phyloP scores from a whole-genome alignment of 2,113 vertebrate species.

The Recurvirostra avosetta region DNA sequence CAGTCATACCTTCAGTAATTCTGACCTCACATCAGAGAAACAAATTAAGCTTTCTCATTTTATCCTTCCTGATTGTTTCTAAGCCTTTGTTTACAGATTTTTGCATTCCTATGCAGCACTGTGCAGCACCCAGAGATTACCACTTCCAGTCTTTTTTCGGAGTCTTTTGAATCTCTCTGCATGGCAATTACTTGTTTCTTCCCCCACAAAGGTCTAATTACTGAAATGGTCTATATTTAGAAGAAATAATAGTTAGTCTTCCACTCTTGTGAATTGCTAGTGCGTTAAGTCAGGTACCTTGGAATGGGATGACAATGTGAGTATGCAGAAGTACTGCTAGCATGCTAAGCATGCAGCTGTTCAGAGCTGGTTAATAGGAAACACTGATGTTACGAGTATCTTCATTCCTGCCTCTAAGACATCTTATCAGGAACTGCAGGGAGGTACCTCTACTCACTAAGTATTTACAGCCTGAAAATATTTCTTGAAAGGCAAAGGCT shows the following conservation, averaged over 20 bases:
- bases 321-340: background rate
- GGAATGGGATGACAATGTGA: background rate
- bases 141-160: background rate
- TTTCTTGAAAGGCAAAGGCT: background rate
- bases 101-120: background rate
- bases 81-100: background rate
- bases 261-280: background rate
- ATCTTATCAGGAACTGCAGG: background rate
- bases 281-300: background rate
- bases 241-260: slow-evolving; percentile 22
- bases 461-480: background rate
- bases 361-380: background rate
- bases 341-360: background rate
- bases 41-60: background rate
- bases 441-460: background rate
- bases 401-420: background rate
- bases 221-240: slow-evolving; percentile 1
- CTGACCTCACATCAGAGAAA: background rate
- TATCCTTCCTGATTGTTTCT: background rate
- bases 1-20: background rate
- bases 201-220: slow-evolving; percentile 4
- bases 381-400: background rate
- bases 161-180: background rate
- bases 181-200: slow-evolving; percentile 11
- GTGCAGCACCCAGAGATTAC: background rate